phyloP scores from a whole-genome alignment of 2,888 invertebrate species.

The Sphaerophoria rueppellii region DNA sequence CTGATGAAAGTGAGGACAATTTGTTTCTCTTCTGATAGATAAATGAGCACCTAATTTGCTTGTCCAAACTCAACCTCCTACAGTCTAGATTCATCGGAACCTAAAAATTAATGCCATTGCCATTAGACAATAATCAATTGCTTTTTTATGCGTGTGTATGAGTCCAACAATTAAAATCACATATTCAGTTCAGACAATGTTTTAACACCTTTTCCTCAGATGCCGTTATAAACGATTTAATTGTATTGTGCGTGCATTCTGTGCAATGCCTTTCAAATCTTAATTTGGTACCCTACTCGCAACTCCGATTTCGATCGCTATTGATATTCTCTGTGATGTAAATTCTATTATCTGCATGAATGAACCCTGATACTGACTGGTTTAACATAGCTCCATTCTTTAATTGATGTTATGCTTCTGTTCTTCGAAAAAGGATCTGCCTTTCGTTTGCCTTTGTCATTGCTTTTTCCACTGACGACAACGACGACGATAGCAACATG shows the following conservation, averaged over 20 bases:
- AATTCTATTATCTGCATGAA: conserved; percentile 34
- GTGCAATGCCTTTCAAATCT: conserved; percentile 29
- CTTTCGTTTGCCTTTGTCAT: too few species aligned
- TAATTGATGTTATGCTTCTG: conserved; percentile 36
- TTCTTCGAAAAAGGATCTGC: conserved; percentile 8
- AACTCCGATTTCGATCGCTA: background rate
- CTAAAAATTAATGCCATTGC: conserved; percentile 15
- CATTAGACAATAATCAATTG: conserved; percentile 6
- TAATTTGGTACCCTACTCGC: background rate
- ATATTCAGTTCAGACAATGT: background rate
- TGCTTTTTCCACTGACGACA: background rate
- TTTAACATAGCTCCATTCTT: conserved; percentile 26
- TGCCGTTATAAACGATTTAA: conserved; percentile 6
- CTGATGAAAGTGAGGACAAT: conserved; percentile 8
- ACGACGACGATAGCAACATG: background rate
- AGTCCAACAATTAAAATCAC: background rate
- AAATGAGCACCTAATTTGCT: conserved; percentile 37
- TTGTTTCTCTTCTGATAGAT: conserved; percentile 1
- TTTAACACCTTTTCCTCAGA: conserved; percentile 4
- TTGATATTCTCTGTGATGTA: conserved; percentile 18
- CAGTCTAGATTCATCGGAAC: conserved; percentile 2
- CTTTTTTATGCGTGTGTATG: background rate
- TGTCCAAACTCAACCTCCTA: background rate
- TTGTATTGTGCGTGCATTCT: conserved; percentile 23
- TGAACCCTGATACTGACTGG: conserved; percentile 26